A percentile compares a stretch with the other conserved stretches of the same genome.
Conservation (phyloP, 1,140 invertebrate genomes). For the Manduca sexta region DNA sequence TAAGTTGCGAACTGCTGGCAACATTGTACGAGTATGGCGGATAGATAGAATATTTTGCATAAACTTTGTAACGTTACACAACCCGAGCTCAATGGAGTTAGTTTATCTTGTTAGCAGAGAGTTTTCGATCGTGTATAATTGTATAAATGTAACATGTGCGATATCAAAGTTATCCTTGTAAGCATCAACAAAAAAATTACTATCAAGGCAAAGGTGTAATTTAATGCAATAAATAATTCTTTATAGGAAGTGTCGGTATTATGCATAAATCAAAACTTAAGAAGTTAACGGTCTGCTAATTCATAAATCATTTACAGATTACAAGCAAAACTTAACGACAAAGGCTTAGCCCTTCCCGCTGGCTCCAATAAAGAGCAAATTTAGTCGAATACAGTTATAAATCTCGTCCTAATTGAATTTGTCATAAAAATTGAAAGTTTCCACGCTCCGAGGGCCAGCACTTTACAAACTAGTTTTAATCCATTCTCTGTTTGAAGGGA, state of each 20-base stretch:
- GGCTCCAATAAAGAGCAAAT: slow-evolving; percentile 27
- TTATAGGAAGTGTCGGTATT: too few species aligned
- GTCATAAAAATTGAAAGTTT: slow-evolving; percentile 73
- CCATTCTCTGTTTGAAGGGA: slow-evolving; percentile 64
- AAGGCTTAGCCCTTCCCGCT: slow-evolving; percentile 38
- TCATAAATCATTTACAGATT: slow-evolving; percentile 44
- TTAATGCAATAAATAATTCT: too few species aligned
- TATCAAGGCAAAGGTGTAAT: too few species aligned
- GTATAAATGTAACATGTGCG: not conserved
- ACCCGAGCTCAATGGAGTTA: not conserved
- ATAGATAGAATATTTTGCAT: slow-evolving; percentile 15
- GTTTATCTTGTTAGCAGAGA: not conserved
- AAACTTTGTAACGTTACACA: slow-evolving; percentile 13
- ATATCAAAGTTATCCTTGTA: too few species aligned
- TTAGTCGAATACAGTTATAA: slow-evolving; percentile 51
- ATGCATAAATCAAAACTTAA: not conserved
- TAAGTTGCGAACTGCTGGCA: slow-evolving; percentile 22
- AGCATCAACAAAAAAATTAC: too few species aligned
- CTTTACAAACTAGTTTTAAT: slow-evolving; percentile 68
- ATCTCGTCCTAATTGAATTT: slow-evolving; percentile 67
- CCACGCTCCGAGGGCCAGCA: slow-evolving; percentile 44
- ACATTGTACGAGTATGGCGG: slow-evolving; percentile 15
- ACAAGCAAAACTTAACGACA: slow-evolving; percentile 41
- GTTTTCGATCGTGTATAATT: not conserved
- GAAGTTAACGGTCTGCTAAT: not conserved